These are phyloP conservation scores for Clinocottus analis DNA, from an alignment of 2,113 vertebrate species.

Conservation along the genomic window DNA sequence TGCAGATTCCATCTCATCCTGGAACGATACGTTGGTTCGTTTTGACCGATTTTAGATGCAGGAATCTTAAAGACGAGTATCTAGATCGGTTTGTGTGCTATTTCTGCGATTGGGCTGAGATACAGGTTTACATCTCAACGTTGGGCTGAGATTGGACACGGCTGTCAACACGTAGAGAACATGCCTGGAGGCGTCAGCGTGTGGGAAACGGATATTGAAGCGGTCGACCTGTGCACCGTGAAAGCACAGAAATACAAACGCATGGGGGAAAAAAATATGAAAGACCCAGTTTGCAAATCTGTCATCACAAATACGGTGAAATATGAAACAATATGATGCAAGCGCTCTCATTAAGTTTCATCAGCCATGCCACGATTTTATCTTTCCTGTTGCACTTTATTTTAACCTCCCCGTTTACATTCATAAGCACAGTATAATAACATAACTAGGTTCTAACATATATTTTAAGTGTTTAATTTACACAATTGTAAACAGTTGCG, in stretches of 20 bases:
- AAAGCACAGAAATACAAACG: conserved; percentile 12
- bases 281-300: conserved; percentile 38
- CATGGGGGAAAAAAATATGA: conserved; percentile 40
- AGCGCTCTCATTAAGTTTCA: background rate
- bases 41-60: conserved; percentile 39
- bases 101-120: conserved; percentile 25
- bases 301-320: conserved; percentile 30
- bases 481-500: background rate
- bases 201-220: conserved; percentile 16
- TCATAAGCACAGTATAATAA: background rate
- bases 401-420: background rate
- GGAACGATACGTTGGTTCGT: conserved; percentile 50
- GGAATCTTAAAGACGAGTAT: conserved; percentile 18
- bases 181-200: conserved; percentile 21
- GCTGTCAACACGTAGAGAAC: conserved; percentile 50
- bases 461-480: background rate
- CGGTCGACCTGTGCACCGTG: background rate
- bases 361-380: background rate
- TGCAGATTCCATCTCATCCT: conserved; percentile 56
- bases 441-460: background rate
- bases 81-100: conserved; percentile 1
- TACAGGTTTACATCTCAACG: conserved; percentile 26
- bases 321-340: conserved; percentile 34
- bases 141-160: conserved; percentile 39
- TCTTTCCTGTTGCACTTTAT: background rate